Conservation (phyloP, 2,888 invertebrate genomes). For the Gastracanthus pulcherrimus region DNA sequence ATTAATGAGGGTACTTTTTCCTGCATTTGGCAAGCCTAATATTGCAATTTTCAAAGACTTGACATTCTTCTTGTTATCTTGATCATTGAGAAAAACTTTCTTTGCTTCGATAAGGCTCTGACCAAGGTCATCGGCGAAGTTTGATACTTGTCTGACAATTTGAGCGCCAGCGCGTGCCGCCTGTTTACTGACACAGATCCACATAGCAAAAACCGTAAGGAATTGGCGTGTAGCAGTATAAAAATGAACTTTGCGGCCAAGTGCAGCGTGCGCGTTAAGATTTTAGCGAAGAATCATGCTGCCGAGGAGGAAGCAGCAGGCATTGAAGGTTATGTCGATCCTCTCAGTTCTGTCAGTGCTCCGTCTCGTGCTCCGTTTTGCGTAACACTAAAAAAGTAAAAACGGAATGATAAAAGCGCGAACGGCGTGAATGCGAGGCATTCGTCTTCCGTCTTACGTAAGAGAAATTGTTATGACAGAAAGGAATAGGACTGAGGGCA, state of each 20-base stretch:
- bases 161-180: slow-evolving; percentile 17
- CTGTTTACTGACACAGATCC: slow-evolving; percentile 41
- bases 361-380: neutral
- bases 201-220: slow-evolving; percentile 30
- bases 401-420: neutral
- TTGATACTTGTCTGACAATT: slow-evolving; percentile 45
- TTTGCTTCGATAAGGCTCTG: slow-evolving; percentile 47
- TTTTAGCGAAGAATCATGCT: slow-evolving; percentile 41
- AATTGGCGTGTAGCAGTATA: neutral
- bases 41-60: slow-evolving; percentile 81
- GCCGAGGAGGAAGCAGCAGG: neutral
- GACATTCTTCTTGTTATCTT: slow-evolving; percentile 37
- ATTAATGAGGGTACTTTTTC: slow-evolving; percentile 97
- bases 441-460: too few species aligned
- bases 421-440: too few species aligned
- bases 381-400: slow-evolving; percentile 18
- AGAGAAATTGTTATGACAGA: neutral
- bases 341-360: neutral
- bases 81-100: slow-evolving; percentile 49
- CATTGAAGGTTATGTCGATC: slow-evolving; percentile 37
- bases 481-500: neutral
- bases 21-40: slow-evolving; percentile 95
- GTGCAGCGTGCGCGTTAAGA: neutral
- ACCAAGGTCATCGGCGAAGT: slow-evolving; percentile 53
- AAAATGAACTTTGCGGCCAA: neutral